These are phyloP conservation scores for Coracias cyanogaster DNA, from an alignment of 2,797 vertebrate genomes.

Conservation along the genomic window DNA sequence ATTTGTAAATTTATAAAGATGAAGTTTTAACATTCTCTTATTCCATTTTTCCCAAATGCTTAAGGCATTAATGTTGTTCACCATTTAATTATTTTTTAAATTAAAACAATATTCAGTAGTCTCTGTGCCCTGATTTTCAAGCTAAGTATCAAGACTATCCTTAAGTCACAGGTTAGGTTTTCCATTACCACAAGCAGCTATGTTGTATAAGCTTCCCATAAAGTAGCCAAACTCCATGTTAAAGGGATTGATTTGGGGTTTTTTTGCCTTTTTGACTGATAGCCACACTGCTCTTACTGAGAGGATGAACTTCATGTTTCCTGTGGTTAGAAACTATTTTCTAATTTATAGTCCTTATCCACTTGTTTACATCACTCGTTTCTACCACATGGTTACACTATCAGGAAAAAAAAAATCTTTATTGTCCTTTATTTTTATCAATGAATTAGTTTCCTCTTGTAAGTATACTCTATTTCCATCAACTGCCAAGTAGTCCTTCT, in stretches of 20 bases:
- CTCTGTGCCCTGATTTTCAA: background rate
- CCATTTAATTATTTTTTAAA: background rate
- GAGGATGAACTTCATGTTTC: background rate
- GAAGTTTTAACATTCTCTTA: background rate
- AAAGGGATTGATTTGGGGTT: background rate
- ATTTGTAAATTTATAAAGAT: constrained; percentile 11
- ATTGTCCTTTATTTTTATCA: background rate
- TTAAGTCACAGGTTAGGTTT: background rate
- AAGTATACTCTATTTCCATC: background rate
- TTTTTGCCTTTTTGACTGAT: background rate
- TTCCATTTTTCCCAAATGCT: background rate
- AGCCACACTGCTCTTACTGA: background rate
- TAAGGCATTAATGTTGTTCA: background rate
- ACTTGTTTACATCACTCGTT: background rate
- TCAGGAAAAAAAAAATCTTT: background rate
- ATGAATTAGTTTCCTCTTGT: background rate
- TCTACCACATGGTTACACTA: background rate
- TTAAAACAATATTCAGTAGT: background rate
- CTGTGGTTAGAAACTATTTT: background rate
- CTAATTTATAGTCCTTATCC: background rate
- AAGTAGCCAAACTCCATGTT: background rate
- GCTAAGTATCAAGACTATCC: background rate
- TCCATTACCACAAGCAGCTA: background rate
- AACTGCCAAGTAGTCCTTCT: background rate
- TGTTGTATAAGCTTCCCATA: background rate